Evolutionary conservation across 1,140 invertebrate genomes (phyloP).

Genomic region (Araneus ventricosus): DNA sequence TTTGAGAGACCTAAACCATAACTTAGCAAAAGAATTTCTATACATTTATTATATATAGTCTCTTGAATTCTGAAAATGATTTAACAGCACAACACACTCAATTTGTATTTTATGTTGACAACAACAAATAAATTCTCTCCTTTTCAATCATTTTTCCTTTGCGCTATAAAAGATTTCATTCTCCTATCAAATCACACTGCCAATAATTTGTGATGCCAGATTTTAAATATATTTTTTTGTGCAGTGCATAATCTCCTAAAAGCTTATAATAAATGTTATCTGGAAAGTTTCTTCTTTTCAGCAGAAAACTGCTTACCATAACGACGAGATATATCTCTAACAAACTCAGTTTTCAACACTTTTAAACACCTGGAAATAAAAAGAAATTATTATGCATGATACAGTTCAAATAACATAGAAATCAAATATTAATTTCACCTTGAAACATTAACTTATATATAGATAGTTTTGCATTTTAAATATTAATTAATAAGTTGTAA

Average conservation of each 20-base stretch:
- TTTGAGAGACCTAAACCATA: too few relatives aligned
- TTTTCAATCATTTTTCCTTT: not conserved
- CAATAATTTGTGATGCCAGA: not conserved
- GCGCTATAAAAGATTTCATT: not conserved
- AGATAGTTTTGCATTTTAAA: not conserved
- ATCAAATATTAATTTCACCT: too few relatives aligned
- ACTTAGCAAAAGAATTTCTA: too few relatives aligned
- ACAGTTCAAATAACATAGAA: too few relatives aligned
- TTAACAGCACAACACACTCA: not conserved
- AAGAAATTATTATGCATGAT: not conserved
- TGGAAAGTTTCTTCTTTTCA: constrained; percentile 75
- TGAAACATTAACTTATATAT: too few relatives aligned
- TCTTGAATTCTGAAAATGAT: not conserved
- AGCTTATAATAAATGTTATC: constrained; percentile 65
- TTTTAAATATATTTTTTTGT: not conserved
- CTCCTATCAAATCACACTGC: not conserved
- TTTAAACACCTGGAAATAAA: constrained; percentile 87
- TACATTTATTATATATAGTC: too few relatives aligned
- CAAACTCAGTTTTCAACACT: constrained; percentile 90
- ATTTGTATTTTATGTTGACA: too few relatives aligned
- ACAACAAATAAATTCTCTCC: constrained; percentile 1
- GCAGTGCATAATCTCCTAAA: constrained; percentile 43
- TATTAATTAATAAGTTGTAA: too few relatives aligned
- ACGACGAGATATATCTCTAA: constrained; percentile 85
- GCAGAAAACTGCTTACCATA: constrained; percentile 81